Evolutionary conservation across 1,140 invertebrate genomes (phyloP), one percentile per base, ranked within the genome.

Genomic region (Pseudobourletiella spinata): DNA sequence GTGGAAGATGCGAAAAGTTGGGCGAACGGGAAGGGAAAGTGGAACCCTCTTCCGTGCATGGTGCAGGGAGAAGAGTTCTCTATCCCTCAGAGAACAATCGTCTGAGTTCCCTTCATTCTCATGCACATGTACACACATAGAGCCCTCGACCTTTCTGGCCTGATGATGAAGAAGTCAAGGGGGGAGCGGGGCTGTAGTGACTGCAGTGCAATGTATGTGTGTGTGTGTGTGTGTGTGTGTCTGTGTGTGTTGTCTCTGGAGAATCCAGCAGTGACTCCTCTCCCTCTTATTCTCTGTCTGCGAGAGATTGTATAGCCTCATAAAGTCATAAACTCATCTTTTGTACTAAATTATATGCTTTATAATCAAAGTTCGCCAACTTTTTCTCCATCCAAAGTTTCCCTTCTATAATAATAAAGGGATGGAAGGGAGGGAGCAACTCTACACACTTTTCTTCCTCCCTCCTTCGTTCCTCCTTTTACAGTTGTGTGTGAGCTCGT

Each of bases 281-380:
- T n/a, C n/a, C n/a, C n/a, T n/a, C n/a, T n/a, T n/a, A n/a, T n/a
- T n/a, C n/a, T n/a, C n/a, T n/a, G n/a, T 39, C 32, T 39, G 8
- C 32, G 8, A 39, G 32, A 39, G 32, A 39, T 39, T 39, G 32
- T 39, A 39, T 39, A 39, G 32, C 32, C 32, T 39, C 32, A 39
- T 39, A 39, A 39, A 39, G 32, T 43, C 56, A 57, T 57, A 57
- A 57, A 57, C 56, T 57, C 56, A 57, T 57, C 56, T 57, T 57
- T 57, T 57, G 35, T 57, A 57, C 56, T 57, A 57, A 57, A 57
- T 57, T 57, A 57, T 25, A 57, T 29, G 56, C 56, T 57, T 57
- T 57, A 57, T 57, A 57, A 57, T 57, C 56, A 57, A 57, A 57
- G 56, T 57, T 57, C 46, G 56, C 56, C 56, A 57, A 57, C 56